These are phyloP conservation scores for Sceloporus tristichus DNA, from an alignment of 2,113 vertebrate genomes.

Conservation along the genomic window DNA sequence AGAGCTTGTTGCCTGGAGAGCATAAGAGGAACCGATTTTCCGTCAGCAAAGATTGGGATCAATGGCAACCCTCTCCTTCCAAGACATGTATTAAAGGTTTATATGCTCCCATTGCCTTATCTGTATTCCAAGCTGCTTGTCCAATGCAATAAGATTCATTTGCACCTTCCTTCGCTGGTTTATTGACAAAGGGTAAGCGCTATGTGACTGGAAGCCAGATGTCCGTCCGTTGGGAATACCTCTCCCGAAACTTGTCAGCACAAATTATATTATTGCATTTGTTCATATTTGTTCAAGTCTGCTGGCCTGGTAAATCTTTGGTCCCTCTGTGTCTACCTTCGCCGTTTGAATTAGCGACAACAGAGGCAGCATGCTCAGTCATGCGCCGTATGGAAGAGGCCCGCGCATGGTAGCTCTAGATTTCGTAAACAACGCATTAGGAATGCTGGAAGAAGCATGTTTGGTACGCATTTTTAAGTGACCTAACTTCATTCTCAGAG, in stretches of 20 bases:
- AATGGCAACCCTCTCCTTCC: conserved; percentile 80
- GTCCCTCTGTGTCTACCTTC: conserved; percentile 20
- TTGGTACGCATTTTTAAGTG: too few relatives aligned
- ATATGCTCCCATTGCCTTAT: conserved; percentile 86
- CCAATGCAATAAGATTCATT: conserved; percentile 90
- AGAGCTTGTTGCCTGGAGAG: conserved; percentile 80
- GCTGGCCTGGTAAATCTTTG: conserved; percentile 66
- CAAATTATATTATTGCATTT: conserved; percentile 79
- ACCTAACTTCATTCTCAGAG: too few relatives aligned
- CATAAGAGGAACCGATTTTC: conserved; percentile 92
- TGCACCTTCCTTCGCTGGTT: conserved; percentile 79
- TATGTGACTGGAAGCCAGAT: conserved; percentile 83
- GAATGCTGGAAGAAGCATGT: too few relatives aligned
- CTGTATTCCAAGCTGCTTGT: conserved; percentile 86
- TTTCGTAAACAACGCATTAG: too few relatives aligned
- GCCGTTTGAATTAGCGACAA: conserved; percentile 33
- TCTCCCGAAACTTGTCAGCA: conserved; percentile 79
- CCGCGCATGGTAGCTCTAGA: too few relatives aligned
- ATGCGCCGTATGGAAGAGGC: neutral
- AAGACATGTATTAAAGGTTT: conserved; percentile 89
- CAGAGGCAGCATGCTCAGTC: conserved; percentile 10
- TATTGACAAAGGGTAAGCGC: conserved; percentile 88
- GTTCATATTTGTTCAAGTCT: conserved; percentile 67
- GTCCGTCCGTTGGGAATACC: conserved; percentile 83
- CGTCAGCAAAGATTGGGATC: conserved; percentile 90